These are phyloP conservation scores for Leiothrix lutea DNA, from an alignment of 2,113 vertebrate genomes.

Conservation along the genomic window DNA sequence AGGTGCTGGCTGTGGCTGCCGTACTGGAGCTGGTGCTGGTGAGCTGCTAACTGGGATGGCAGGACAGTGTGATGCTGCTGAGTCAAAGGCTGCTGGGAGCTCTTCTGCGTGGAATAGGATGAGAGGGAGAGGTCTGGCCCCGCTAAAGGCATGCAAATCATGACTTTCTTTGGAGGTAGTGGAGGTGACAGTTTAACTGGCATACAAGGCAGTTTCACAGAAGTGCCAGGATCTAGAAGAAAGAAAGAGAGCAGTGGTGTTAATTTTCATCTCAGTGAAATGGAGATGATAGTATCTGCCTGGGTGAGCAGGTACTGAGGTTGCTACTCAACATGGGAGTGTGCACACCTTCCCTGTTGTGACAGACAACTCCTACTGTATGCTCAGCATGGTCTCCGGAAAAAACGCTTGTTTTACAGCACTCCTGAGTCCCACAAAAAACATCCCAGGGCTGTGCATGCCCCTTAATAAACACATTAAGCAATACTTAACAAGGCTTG, in stretches of 20 bases:
- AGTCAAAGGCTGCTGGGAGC: slow-evolving; percentile 76
- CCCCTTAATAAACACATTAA: neutral
- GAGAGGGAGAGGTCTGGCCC: slow-evolving; percentile 85
- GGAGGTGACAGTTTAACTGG: slow-evolving; percentile 95
- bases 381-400: neutral
- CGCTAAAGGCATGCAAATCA: slow-evolving; percentile 94
- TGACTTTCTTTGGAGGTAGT: slow-evolving; percentile 98
- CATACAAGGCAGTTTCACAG: slow-evolving; percentile 94
- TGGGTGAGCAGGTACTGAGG: neutral
- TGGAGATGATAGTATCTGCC: neutral
- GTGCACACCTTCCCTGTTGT: neutral
- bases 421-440: neutral
- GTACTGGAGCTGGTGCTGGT: slow-evolving; percentile 91
- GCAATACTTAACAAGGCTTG: neutral
- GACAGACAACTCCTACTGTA: neutral
- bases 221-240: slow-evolving; percentile 87
- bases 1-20: slow-evolving; percentile 80
- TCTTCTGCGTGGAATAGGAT: slow-evolving; percentile 83
- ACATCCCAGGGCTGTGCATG: neutral
- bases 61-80: slow-evolving; percentile 84
- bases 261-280: neutral
- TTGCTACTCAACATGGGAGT: neutral
- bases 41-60: slow-evolving; percentile 84
- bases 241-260: slow-evolving; percentile 38
- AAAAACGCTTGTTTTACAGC: neutral